Percentiles rank a stretch among this genome's conserved stretches.
These are phyloP conservation scores for Ichneumoninae sp. DNA, from an alignment of 2,888 invertebrate species.

Conservation along the genomic window DNA sequence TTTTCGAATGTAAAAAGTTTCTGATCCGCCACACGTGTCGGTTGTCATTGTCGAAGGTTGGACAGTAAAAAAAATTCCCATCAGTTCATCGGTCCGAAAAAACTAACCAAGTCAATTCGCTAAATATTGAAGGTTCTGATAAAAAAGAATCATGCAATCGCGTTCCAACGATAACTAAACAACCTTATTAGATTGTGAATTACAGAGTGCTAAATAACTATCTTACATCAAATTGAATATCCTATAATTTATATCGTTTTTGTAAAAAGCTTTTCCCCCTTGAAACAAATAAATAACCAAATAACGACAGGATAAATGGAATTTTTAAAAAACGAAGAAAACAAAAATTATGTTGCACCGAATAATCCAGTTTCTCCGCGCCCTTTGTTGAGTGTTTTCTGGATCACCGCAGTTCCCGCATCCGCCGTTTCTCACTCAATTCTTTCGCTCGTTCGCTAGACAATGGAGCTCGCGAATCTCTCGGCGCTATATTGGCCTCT, in stretches of 20 bases:
- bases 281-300: too few relatives aligned
- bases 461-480: conserved; percentile 48
- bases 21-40: too few relatives aligned
- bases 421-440: conserved; percentile 19
- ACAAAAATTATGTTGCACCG: neutral
- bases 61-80: neutral
- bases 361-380: neutral
- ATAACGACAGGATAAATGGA: neutral
- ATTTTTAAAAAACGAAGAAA: neutral
- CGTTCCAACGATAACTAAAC: neutral
- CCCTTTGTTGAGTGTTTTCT: conserved; percentile 12
- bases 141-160: neutral
- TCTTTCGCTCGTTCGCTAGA: conserved; percentile 13
- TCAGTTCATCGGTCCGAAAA: neutral
- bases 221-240: too few relatives aligned
- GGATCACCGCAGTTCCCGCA: neutral
- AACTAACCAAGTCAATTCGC: neutral
- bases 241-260: too few relatives aligned
- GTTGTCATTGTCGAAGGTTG: neutral
- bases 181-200: neutral
- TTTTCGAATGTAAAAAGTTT: too few relatives aligned
- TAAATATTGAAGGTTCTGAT: neutral
- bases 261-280: neutral
- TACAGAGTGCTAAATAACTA: too few relatives aligned
- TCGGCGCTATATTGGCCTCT: neutral